phyloP scores from a whole-genome alignment of 2,888 invertebrate genomes.

The Lutraria lutraria region DNA sequence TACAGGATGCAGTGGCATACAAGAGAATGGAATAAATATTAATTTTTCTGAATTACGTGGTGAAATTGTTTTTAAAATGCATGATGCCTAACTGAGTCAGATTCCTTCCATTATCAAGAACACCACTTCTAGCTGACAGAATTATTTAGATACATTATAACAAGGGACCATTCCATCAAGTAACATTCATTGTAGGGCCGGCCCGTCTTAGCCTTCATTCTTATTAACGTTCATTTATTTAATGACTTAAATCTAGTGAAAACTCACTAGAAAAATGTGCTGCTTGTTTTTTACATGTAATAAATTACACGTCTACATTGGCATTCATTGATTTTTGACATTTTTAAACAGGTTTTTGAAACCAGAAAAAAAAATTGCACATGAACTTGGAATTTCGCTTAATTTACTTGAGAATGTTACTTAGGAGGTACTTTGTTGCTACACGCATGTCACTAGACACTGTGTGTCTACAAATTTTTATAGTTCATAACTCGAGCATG shows the following conservation, averaged over 20 bases:
- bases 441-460: background rate
- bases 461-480: conserved; percentile 2
- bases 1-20: too few species aligned
- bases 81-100: background rate
- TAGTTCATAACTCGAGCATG: background rate
- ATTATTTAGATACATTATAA: background rate
- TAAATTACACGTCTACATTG: background rate
- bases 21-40: too few species aligned
- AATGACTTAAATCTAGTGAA: background rate
- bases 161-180: background rate
- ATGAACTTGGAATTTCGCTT: background rate
- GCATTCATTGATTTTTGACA: conserved; percentile 24
- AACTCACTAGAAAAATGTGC: background rate
- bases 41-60: too few species aligned
- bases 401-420: background rate
- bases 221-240: background rate
- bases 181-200: background rate
- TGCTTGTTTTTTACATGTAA: background rate
- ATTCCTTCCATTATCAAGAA: background rate
- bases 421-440: background rate
- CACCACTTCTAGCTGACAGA: background rate
- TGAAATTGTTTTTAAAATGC: too few species aligned
- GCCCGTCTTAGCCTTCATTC: background rate
- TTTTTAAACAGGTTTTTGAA: background rate
- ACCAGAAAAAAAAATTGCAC: background rate